Evolutionary conservation across 2,888 invertebrate genomes (phyloP), one percentile per base, ranked within the genome.

Genomic region (Mamestra brassicae): DNA sequence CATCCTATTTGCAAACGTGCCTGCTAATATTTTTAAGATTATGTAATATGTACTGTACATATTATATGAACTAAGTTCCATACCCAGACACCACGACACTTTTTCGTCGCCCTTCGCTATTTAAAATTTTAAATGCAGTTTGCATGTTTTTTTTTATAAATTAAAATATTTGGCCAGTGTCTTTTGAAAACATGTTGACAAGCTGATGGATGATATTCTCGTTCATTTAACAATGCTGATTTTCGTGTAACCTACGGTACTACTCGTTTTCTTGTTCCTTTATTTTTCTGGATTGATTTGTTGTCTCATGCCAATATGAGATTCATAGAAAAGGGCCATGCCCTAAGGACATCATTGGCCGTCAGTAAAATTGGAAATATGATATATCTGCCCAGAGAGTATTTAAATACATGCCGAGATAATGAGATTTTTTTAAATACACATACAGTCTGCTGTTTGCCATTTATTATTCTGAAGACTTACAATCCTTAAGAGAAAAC

Each of bases 151-250:
- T 38, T 57, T 60, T n/a, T n/a, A 26, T n/a, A 61, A 2, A 13
- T 62, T 13, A 26, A 26, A 26, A 1, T 26, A 26, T 26, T 26
- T 26, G 26, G 26, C 26, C 61, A 45, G 42, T 42, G n/a, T 42
- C 2, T n/a, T 42, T 5, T 5, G n/a, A 61, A 62, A 45, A 61
- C 7, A 36, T 42, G 3, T 42, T 26, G 26, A 42, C 6, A 26
- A 62, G n/a, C 5, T 26, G 45, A 45, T 26, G 42, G 61, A 42
- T 61, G 26, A 45, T 26, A 61, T 62, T 62, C 45, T 62, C 61
- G 13, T 6, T 42, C 11, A 3, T 42, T 62, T 45, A 26, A 26
- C 26, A 26, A 42, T 42, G 4, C 10, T 42, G 3, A 42, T 38
- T 42, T 60, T 60, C 4, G 38, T 11, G n/a, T 11, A 10, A 42